A percentile compares a stretch with the other conserved stretches of the same genome.
Evolutionary conservation across 2,113 vertebrate species (phyloP).

Genomic region (Melanostigma gelatinosum): DNA sequence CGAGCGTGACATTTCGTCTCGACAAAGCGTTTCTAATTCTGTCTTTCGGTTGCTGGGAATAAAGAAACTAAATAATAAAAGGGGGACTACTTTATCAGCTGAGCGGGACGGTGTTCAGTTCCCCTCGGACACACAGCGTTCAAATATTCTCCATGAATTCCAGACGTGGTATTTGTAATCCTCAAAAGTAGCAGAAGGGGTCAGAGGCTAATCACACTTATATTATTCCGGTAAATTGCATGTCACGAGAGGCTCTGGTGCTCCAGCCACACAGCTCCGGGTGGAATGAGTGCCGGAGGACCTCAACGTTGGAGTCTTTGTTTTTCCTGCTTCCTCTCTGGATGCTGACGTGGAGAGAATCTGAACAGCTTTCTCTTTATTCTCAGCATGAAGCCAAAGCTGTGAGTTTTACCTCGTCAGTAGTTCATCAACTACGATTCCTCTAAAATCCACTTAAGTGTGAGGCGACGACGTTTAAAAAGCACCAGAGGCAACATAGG

Average conservation of each 20-base stretch:
- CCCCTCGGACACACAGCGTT: not conserved
- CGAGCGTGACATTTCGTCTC: slow-evolving; percentile 19
- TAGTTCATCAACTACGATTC: too few species aligned
- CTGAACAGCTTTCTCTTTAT: too few species aligned
- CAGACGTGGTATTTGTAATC: slow-evolving; percentile 33
- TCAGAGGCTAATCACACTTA: slow-evolving; percentile 35
- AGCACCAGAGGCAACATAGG: too few species aligned
- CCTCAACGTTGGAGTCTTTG: slow-evolving; percentile 8
- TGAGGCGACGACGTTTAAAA: too few species aligned
- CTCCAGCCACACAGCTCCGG: not conserved
- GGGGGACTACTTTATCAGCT: slow-evolving; percentile 4
- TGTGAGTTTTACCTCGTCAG: too few species aligned
- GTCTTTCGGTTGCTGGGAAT: not conserved
- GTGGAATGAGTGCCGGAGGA: slow-evolving; percentile 15
- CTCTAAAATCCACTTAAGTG: too few species aligned
- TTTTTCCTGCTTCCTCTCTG: not conserved
- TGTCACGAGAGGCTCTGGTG: not conserved
- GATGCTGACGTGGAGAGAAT: not conserved
- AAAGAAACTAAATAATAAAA: too few species aligned
- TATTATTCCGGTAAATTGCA: slow-evolving; percentile 47
- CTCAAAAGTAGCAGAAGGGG: slow-evolving; percentile 6
- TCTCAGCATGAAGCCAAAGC: too few species aligned
- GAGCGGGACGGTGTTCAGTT: not conserved
- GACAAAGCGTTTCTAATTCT: not conserved
- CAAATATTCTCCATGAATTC: slow-evolving; percentile 7